Conservation (phyloP, 2,113 vertebrate genomes). For the Tupaia chinensis region DNA sequence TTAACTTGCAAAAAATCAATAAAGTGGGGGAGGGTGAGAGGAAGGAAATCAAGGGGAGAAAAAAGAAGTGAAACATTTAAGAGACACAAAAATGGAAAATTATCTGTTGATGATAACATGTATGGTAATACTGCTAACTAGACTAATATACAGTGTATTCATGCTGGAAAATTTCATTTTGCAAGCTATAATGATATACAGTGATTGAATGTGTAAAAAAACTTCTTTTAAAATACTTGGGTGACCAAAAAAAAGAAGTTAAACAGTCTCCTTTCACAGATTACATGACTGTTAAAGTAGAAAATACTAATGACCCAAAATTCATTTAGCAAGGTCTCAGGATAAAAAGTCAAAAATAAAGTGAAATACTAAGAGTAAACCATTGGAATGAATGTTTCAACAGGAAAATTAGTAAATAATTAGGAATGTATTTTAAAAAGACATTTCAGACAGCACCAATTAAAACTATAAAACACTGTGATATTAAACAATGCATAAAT, state of each 20-base stretch:
- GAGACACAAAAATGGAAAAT: too few relatives aligned
- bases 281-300: not conserved
- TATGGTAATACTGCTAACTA: too few relatives aligned
- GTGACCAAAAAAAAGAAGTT: not conserved
- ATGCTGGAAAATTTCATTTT: too few relatives aligned
- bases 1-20: slow-evolving; percentile 18
- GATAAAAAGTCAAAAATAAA: slow-evolving; percentile 14
- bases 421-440: not conserved
- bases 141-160: too few relatives aligned
- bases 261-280: not conserved
- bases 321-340: not conserved
- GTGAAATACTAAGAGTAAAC: not conserved
- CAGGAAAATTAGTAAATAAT: slow-evolving; percentile 20
- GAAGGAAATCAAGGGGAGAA: too few relatives aligned
- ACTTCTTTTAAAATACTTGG: too few relatives aligned
- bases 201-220: too few relatives aligned
- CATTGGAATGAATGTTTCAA: not conserved
- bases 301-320: not conserved
- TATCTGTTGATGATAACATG: too few relatives aligned
- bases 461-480: slow-evolving; percentile 5
- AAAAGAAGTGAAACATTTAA: too few relatives aligned
- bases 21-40: too few relatives aligned
- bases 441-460: not conserved
- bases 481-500: slow-evolving; percentile 28
- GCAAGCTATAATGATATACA: too few relatives aligned